phyloP scores from a whole-genome alignment of 2,888 invertebrate species.

The Cataglyphis livida region DNA sequence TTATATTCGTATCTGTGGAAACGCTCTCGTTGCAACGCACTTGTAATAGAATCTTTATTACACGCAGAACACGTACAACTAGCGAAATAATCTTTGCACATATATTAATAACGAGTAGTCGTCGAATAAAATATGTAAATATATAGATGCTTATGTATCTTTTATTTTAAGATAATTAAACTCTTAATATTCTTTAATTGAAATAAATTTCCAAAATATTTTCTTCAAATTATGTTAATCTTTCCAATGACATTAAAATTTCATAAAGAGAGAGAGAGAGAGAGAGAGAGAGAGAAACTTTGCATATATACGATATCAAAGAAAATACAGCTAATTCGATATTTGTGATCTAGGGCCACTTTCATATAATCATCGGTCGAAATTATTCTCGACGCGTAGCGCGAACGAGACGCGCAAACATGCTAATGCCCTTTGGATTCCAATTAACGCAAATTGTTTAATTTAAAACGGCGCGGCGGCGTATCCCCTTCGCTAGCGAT shows the following conservation, averaged over 20 bases:
- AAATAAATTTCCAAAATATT: constrained; percentile 3
- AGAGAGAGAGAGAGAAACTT: neutral
- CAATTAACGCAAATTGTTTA: constrained; percentile 75
- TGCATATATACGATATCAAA: neutral
- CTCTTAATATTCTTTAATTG: neutral
- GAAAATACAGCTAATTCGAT: constrained; percentile 20
- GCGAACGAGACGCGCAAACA: constrained; percentile 58
- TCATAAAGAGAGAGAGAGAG: constrained; percentile 6
- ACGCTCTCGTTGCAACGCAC: constrained; percentile 19
- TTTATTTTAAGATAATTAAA: neutral
- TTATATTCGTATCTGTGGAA: constrained; percentile 32
- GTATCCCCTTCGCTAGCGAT: constrained; percentile 33
- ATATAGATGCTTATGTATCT: constrained; percentile 5
- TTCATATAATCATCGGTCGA: constrained; percentile 46
- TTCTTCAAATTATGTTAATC: neutral
- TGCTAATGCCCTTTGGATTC: constrained; percentile 76
- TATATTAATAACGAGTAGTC: constrained; percentile 57
- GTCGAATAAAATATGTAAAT: constrained; percentile 8
- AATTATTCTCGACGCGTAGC: constrained; percentile 63
- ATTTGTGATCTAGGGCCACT: constrained; percentile 25
- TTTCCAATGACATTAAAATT: neutral
- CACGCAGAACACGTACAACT: neutral
- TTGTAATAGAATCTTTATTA: constrained; percentile 33
- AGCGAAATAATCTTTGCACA: constrained; percentile 55
- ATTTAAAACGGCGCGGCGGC: constrained; percentile 57